Percentiles rank a stretch among this genome's conserved stretches.
Evolutionary conservation across 37 sponge, comb jelly and placozoan species (phyloP).

Genomic region (Ianthella basta): DNA sequence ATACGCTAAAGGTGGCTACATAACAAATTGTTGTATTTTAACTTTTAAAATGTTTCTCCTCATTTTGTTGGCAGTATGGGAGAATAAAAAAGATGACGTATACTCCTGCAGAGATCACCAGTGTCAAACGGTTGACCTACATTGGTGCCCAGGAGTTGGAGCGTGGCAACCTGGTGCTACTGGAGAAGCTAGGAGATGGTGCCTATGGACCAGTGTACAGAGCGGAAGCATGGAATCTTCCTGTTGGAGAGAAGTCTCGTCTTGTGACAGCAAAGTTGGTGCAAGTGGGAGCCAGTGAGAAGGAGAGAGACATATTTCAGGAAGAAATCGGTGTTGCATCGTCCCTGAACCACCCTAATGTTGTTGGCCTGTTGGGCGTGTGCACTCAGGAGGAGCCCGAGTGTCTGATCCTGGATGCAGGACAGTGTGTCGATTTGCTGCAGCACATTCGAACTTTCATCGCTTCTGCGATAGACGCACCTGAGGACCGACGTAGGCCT

Average conservation of each 20-base stretch:
- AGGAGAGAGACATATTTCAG: constrained; percentile 21
- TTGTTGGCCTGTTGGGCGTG: constrained; percentile 63
- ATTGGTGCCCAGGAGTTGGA: constrained; percentile 48
- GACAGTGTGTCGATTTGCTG: constrained; percentile 49
- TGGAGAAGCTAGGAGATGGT: constrained; percentile 64
- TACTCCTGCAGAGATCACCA: constrained; percentile 27
- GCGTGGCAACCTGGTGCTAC: constrained; percentile 51
- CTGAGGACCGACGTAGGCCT: not conserved
- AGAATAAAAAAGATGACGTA: not conserved
- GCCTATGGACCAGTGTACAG: constrained; percentile 68
- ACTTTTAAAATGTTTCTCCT: not conserved
- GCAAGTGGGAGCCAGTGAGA: not conserved
- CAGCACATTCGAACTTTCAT: constrained; percentile 44
- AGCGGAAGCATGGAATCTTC: constrained; percentile 55
- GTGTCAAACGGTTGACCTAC: constrained; percentile 24
- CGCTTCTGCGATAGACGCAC: constrained; percentile 11
- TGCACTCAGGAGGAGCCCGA: constrained; percentile 61
- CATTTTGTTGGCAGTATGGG: not conserved
- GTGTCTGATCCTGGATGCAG: constrained; percentile 71
- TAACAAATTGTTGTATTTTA: too few relatives aligned
- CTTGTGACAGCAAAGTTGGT: constrained; percentile 71
- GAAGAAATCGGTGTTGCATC: constrained; percentile 51
- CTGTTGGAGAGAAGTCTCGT: not conserved
- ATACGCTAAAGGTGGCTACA: too few relatives aligned
- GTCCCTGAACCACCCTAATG: constrained; percentile 63